Percentiles rank a stretch among this genome's conserved stretches.
Conservation (phyloP, 2,797 vertebrate genomes). For the Carapus acus region DNA sequence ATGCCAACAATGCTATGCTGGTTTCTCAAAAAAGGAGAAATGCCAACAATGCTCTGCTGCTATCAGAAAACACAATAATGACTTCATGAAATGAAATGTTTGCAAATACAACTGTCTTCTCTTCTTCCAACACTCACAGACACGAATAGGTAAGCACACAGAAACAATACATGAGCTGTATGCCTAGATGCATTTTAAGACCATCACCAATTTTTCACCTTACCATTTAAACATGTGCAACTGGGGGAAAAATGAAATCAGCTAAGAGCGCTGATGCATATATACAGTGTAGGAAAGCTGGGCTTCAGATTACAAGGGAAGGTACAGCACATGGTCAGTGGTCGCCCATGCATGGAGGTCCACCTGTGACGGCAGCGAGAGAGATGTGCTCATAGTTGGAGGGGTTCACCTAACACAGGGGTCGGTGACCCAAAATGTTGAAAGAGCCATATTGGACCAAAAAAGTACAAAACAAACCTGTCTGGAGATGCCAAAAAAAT, state of each 20-base stretch:
- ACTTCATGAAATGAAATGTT: conserved; percentile 36
- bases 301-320: conserved; percentile 29
- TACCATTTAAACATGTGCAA: conserved; percentile 22
- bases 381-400: conserved; percentile 61
- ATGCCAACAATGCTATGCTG: conserved; percentile 51
- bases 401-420: conserved; percentile 35
- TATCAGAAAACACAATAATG: too few relatives aligned
- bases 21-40: conserved; percentile 49
- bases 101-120: conserved; percentile 27
- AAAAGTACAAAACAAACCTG: too few relatives aligned
- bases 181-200: conserved; percentile 18
- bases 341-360: conserved; percentile 33
- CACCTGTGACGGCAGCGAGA: conserved; percentile 34
- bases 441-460: too few relatives aligned
- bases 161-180: too few relatives aligned
- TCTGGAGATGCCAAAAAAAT: too few relatives aligned
- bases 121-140: conserved; percentile 13
- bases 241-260: conserved; percentile 57
- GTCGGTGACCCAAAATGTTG: too few relatives aligned
- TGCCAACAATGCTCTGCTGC: conserved; percentile 38
- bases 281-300: conserved; percentile 47
- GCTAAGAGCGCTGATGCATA: conserved; percentile 54
- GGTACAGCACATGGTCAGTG: conserved; percentile 35
- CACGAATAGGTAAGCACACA: conserved; percentile 10
- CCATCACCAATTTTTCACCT: conserved; percentile 9